Base-by-base conservation (phyloP, 2,797 vertebrate species). In the Momotus momota region DNA sequence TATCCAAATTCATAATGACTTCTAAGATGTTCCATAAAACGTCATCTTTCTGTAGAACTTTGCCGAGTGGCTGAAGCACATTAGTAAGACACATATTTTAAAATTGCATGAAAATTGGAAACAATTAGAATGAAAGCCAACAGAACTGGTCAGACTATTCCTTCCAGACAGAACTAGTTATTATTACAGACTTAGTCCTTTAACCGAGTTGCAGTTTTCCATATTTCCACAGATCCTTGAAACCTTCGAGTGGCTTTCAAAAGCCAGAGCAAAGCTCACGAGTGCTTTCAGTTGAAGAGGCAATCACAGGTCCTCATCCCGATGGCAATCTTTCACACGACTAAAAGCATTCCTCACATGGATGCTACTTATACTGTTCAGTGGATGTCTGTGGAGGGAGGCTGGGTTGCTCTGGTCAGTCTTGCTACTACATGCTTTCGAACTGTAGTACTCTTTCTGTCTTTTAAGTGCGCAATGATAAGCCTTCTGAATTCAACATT, bases 71-170 rank as follows among this genome's bases (percentile, higher is more conserved):
- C 82, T 77, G 71, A 95, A 93, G 62, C 81, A 77, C 55, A 51
- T 52, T 75, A 93, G 17, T 92, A 90, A 86, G 86, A 86, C 62
- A 67, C 23, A 13, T 57, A 81, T 0, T 48, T 55, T 77, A 92
- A 84, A 97, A 94, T 0, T 81, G 80, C 86, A 93, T 23, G 25
- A 92, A 88, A 92, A 86, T 72, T 73, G 41, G 73, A 79, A 95
- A 80, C 49, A 45, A 74, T 79, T 79, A 95, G 54, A 96, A 88
- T 57, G 60, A 94, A 93, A 92, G 51, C n/a, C 40, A 77, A 86
- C 51, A 84, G 70, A 84, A 96, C 86, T 55, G 80, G 86, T 94
- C 73, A 88, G 80, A 83, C 52, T 67, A 81, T 79, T 93, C 65
- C 64, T 74, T 82, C 48, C 66, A 75, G 66, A 88, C 43, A 81